A percentile compares a stretch with the other conserved stretches of the same genome.
Conservation (phyloP, 64 coral and sea anemone species). For the Pocillopora damicornis region DNA sequence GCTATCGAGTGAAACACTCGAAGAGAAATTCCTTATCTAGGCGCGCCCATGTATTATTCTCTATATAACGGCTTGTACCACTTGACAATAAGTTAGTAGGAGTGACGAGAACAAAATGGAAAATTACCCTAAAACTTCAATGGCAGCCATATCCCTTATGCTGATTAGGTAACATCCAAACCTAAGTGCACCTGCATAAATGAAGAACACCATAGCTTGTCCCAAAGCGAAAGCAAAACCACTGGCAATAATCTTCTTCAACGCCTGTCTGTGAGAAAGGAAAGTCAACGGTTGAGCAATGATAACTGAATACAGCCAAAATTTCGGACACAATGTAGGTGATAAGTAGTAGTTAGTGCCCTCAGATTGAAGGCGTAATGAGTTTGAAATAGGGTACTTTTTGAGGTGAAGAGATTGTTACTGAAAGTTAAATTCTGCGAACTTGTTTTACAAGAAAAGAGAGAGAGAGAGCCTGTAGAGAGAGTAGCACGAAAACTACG, state of each 20-base stretch:
- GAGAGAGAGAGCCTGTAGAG: no score
- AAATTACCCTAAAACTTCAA: conserved; percentile 73
- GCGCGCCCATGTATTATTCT: no score
- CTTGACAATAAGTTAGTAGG: background rate
- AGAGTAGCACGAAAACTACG: no score
- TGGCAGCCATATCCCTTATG: conserved; percentile 67
- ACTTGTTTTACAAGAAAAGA: no score
- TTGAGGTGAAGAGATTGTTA: no score
- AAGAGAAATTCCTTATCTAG: no score
- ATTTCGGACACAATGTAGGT: background rate
- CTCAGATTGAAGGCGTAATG: no score
- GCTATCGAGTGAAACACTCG: no score
- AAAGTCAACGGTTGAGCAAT: background rate
- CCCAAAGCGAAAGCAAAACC: conserved; percentile 81
- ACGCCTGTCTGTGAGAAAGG: conserved; percentile 28
- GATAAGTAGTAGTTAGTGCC: no score
- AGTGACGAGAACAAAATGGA: no score
- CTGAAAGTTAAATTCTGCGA: no score
- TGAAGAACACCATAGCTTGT: conserved; percentile 77
- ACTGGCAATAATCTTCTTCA: conserved; percentile 74
- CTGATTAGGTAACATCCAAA: conserved; percentile 79
- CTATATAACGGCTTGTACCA: background rate
- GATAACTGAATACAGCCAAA: background rate
- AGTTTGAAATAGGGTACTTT: no score
- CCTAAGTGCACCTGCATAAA: conserved; percentile 77